Evolutionary conservation across 1,140 invertebrate species (phyloP), one percentile per base, ranked within the genome.

Genomic region (Himalopsyche phryganea): DNA sequence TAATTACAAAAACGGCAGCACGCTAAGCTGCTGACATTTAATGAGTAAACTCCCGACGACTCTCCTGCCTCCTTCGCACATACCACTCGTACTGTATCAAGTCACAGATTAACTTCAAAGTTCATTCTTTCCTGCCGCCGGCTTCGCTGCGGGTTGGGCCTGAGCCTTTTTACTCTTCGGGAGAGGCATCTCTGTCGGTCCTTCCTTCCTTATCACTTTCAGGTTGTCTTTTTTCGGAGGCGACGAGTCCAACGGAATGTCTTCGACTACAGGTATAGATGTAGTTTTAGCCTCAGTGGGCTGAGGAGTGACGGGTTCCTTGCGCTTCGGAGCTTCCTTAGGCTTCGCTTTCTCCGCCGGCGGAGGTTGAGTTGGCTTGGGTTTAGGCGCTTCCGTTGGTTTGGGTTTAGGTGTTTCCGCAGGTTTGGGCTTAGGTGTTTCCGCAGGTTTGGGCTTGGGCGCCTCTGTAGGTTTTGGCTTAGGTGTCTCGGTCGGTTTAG

Each of bases 181-280:
- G 60, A 71, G 69, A 40, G 72, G 75, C n/a, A 77, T 77, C 62
- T 75, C 75, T 19, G 68, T 66, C 3, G 74, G 75, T 20, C 80
- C 80, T 59, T 72, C 75, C 60, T 80, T 81, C 58, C 75, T 82
- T 44, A 82, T 83, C 5, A 83, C 79, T 69, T 81, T 82, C 20
- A 83, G 68, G 52, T 72, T 79, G 61, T 80, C 79, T 42, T 75
- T 73, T 50, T 68, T 71, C 2, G 80, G 80, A 28, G 78, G 80
- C 33, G 66, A 63, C n/a, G 77, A 81, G 52, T 81, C 80, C 1
- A 71, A 71, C 4, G 75, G 72, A 41, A 82, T 80, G 14, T 78
- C 68, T 66, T 83, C 81, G 54, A 72, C 68, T 2, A 83, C 72
- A 2, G 81, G 81, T 5, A 28, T 46, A 13, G 60, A 52, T 19